phyloP scores from a whole-genome alignment of 1,140 invertebrate genomes.

The Musca vetustissima region DNA sequence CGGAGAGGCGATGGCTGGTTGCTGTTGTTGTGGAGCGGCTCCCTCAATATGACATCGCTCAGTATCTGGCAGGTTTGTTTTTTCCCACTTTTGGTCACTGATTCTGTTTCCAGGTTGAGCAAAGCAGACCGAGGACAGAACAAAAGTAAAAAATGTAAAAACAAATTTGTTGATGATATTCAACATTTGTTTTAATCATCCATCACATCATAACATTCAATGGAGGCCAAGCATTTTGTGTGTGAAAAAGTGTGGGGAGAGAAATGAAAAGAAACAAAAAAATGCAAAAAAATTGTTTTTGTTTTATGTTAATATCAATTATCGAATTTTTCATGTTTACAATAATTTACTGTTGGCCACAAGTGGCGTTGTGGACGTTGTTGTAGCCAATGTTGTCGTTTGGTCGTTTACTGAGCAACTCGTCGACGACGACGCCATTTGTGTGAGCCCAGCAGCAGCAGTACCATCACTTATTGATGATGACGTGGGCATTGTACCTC shows the following conservation, averaged over 20 bases:
- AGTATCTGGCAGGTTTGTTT: slow-evolving; percentile 25
- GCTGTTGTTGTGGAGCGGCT: slow-evolving; percentile 2
- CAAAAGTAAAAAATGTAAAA: background rate
- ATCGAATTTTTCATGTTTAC: slow-evolving; percentile 50
- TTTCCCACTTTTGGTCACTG: slow-evolving; percentile 23
- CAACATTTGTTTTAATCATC: too few species aligned
- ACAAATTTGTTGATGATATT: background rate
- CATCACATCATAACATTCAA: too few species aligned
- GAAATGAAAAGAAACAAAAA: slow-evolving; percentile 32
- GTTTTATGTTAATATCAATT: slow-evolving; percentile 37
- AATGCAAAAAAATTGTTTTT: slow-evolving; percentile 47
- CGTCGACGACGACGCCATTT: background rate
- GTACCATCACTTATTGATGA: background rate
- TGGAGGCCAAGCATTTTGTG: too few species aligned
- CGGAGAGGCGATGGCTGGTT: slow-evolving; percentile 35
- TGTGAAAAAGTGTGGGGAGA: background rate
- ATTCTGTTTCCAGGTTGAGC: slow-evolving; percentile 1
- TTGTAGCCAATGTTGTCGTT: slow-evolving; percentile 50
- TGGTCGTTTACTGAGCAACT: slow-evolving; percentile 8
- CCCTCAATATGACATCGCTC: slow-evolving; percentile 18
- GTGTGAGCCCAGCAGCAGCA: slow-evolving; percentile 9
- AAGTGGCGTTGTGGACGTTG: slow-evolving; percentile 55
- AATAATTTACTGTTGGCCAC: slow-evolving; percentile 57
- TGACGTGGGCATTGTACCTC: slow-evolving; percentile 5
- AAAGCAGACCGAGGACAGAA: background rate